Base-by-base conservation (phyloP, 2,113 vertebrate species). In the Pristiophorus japonicus region DNA sequence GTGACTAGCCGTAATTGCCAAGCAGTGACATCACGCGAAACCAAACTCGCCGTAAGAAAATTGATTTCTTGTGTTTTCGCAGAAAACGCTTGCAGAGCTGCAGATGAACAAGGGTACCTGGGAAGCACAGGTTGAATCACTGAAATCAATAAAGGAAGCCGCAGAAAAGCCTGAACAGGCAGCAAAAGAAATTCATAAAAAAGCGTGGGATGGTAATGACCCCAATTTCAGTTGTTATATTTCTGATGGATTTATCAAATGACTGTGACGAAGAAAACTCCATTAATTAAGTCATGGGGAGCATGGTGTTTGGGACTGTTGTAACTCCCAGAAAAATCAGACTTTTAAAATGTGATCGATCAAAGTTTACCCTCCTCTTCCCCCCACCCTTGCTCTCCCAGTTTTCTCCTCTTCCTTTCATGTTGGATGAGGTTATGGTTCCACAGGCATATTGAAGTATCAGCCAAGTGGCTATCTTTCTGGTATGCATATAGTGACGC, bases 91-190 rank as follows among this genome's bases (percentile, higher is more conserved):
- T 62, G 30, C 67, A n/a, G 98, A 98, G 4, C 87, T 98, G 16
- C 97, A 98, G 96, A 90, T 96, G 14, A 96, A 96, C 66, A 98
- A 97, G 97, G 98, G 97, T 95, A 97, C 97, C 63, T 96, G 98
- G 92, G 98, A 98, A 96, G 97, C 97, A 10, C 98, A 97, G 95
- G 97, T 99, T 95, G 98, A 99, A 63, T 88, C 96, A 4, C 96
- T 98, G 91, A 97, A 97, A 95, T 96, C 96, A 0, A 96, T 97
- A 4, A 99, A 99, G 96, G 98, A 99, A 78, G 96, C 97, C 0
- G 98, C 97, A 0, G 98, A 99, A 96, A 97, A 98, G 95, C 98
- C 98, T 0, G 98, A 99, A 96, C 98, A 97, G 96, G 98, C 98
- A 96, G 98, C 98, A 95, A 99, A 98, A 96, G 98, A 98, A 20